A percentile compares a stretch with the other conserved stretches of the same genome.
Conservation (phyloP, 2,888 invertebrate species). For the Plutella xylostella region DNA sequence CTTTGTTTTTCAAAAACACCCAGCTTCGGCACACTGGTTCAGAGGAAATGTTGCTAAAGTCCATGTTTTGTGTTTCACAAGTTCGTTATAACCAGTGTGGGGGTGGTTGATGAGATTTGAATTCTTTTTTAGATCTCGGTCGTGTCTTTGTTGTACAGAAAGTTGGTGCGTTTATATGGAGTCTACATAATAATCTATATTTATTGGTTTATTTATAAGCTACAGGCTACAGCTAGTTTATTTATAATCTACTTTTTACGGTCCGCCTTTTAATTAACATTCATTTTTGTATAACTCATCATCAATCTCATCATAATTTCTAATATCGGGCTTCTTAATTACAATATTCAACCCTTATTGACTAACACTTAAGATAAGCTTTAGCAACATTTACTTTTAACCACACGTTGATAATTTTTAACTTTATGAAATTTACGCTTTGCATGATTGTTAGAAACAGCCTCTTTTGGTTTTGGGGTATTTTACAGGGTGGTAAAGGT, state of each 20-base stretch:
- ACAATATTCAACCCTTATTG: neutral
- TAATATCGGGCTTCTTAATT: no score
- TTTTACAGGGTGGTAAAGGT: neutral
- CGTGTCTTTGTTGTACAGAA: neutral
- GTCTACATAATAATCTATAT: no score
- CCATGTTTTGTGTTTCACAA: slow-evolving; percentile 16
- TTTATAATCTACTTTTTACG: no score
- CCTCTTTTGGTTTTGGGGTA: slow-evolving; percentile 62
- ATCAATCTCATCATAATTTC: no score
- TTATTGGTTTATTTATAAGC: no score
- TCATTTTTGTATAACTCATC: no score
- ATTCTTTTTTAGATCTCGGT: neutral
- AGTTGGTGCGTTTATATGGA: neutral
- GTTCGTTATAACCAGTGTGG: no score
- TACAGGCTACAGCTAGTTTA: no score
- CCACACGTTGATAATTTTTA: slow-evolving; percentile 8
- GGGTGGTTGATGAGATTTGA: no score
- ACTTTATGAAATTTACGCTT: slow-evolving; percentile 26
- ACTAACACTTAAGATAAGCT: slow-evolving; percentile 5
- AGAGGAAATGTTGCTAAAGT: slow-evolving; percentile 22
- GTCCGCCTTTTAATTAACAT: no score
- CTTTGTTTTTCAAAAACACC: slow-evolving; percentile 29
- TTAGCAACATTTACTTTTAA: slow-evolving; percentile 11
- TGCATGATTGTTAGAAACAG: slow-evolving; percentile 63
- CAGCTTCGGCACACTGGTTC: slow-evolving; percentile 27